A percentile compares a stretch with the other conserved stretches of the same genome.
Conservation (phyloP, 2,888 invertebrate genomes). For the Linyphia triangularis region DNA sequence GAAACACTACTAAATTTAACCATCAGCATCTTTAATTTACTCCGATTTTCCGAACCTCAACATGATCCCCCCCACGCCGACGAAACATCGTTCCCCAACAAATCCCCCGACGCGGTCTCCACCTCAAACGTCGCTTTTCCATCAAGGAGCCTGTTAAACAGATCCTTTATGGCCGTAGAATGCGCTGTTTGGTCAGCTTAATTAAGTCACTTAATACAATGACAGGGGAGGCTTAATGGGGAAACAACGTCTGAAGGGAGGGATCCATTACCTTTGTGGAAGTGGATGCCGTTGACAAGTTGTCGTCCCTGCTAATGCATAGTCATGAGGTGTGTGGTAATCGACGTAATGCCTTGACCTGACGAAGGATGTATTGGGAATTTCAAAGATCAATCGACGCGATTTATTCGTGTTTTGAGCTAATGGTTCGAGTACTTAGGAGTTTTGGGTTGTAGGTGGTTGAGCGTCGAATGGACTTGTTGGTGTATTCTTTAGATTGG, state of each 20-base stretch:
- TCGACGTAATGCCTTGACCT: constrained; percentile 19
- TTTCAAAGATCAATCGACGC: constrained; percentile 3
- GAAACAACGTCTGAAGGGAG: constrained; percentile 20
- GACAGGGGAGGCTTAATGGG: constrained; percentile 39
- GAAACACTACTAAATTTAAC: too few species aligned
- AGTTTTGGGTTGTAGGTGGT: background rate
- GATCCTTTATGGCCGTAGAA: background rate
- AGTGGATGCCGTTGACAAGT: constrained; percentile 47
- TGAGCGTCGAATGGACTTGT: background rate
- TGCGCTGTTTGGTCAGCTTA: constrained; percentile 59
- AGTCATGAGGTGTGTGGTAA: constrained; percentile 57
- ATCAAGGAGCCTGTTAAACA: background rate
- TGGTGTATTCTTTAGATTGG: too few species aligned
- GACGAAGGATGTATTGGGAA: constrained; percentile 3
- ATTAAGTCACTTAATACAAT: constrained; percentile 41
- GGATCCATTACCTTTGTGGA: constrained; percentile 24
- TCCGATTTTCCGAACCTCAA: background rate
- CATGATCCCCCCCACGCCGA: background rate
- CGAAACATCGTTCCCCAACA: background rate
- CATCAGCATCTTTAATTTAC: too few species aligned
- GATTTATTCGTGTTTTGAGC: constrained; percentile 1
- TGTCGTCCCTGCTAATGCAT: constrained; percentile 65
- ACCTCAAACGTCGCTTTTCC: constrained; percentile 67
- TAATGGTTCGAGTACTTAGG: background rate
- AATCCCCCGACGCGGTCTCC: constrained; percentile 9